Evolutionary conservation across 2,888 invertebrate genomes (phyloP), one percentile per base, ranked within the genome.

Genomic region (Petrolisthes cinctipes): DNA sequence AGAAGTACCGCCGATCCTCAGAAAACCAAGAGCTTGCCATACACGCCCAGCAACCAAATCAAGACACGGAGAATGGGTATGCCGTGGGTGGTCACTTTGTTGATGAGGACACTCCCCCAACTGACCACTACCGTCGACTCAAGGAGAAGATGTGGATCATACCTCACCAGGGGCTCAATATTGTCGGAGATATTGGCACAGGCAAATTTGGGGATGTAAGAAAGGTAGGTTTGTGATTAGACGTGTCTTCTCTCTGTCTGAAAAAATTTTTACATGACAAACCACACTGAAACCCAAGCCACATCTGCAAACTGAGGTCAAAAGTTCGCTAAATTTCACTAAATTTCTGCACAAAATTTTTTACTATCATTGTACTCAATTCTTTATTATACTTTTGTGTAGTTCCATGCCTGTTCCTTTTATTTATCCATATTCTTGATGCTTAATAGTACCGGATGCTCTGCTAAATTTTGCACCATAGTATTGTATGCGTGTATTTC

Each of bases 131-230:
- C 92, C 95, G 95, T 83, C 95, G 95, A 91, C 93, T 97, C 79
- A 96, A 96, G 92, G 94, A 95, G 91, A 95, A 95, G 92, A 94
- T 97, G 0, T 95, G 96, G 95, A 95, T 95, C 89, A 95, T 95
- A 92, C 95, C 96, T 0, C 94, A 95, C 90, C 96, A 95, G 90
- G 96, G 95, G 76, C 94, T 97, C 83, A 95, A 96, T 92, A 94
- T 90, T 51, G 90, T 92, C 4, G 94, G 95, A 92, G 93, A 96
- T 51, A 93, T 96, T 75, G 96, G 96, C 0, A 93, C 95, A 11
- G 97, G 97, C 54, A 95, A 95, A 92, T 97, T 95, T 92, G 97
- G 97, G 0, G 95, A 95, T 91, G 95, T 97, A 57, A 95, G 96
- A 23, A 95, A 94, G 91, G 97, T 90, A 79, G 66, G 76, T 53